phyloP scores from a whole-genome alignment of 2,888 invertebrate species.

The Megaustenia siamemsis region DNA sequence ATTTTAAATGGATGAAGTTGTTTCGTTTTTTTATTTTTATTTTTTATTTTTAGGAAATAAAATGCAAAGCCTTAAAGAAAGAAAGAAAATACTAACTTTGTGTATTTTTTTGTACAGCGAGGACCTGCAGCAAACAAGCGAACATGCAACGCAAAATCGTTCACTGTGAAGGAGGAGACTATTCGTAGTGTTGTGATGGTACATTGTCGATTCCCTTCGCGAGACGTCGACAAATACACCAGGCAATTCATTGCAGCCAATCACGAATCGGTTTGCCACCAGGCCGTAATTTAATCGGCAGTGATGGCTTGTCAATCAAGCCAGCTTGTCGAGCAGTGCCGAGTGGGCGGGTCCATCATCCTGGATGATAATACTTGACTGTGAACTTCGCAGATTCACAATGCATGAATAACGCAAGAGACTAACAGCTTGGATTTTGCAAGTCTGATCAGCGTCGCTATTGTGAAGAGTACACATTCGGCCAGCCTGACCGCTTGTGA shows the following conservation, averaged over 20 bases:
- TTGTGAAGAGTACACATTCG: slow-evolving; percentile 53
- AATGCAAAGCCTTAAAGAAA: not conserved
- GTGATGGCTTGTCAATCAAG: slow-evolving; percentile 74
- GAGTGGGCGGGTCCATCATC: slow-evolving; percentile 60
- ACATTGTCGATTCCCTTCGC: slow-evolving; percentile 31
- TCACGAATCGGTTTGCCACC: slow-evolving; percentile 26
- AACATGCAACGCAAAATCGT: not conserved
- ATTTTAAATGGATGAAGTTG: too few species aligned
- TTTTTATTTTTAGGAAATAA: not conserved
- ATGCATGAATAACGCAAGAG: slow-evolving; percentile 84
- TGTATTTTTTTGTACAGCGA: too few species aligned
- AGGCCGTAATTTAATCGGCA: slow-evolving; percentile 65
- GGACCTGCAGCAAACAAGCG: too few species aligned
- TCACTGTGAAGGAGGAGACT: not conserved
- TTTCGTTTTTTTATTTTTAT: too few species aligned
- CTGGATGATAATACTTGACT: slow-evolving; percentile 70
- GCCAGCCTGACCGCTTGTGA: slow-evolving; percentile 47
- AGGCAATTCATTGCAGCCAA: slow-evolving; percentile 1
- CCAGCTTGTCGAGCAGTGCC: slow-evolving; percentile 65
- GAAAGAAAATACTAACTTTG: too few species aligned
- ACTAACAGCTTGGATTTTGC: slow-evolving; percentile 70
- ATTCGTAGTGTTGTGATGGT: not conserved
- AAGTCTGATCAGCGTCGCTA: slow-evolving; percentile 63
- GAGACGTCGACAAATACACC: slow-evolving; percentile 14
- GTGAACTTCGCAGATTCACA: slow-evolving; percentile 67